Evolutionary conservation across 2,797 vertebrate genomes (phyloP), one percentile per base, ranked within the genome.

Genomic region (Xenopus petersii): DNA sequence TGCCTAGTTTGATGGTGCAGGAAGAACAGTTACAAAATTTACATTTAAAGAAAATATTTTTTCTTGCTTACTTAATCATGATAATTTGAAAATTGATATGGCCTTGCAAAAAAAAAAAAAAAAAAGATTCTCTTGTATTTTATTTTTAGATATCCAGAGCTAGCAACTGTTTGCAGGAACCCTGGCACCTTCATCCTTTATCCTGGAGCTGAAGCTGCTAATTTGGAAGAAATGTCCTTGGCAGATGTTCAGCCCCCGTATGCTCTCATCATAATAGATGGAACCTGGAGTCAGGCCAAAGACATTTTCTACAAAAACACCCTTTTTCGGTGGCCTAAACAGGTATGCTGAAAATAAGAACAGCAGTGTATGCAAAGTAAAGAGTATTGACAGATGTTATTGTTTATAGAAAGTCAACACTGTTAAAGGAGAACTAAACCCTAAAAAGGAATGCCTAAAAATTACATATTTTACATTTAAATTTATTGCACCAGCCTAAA

Each of bases 281-380:
- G 98, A 72, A 99, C 98, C 5, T 99, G 98, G 98, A 98, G 94
- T 83, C 98, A 99, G 81, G 98, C 98, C 48, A 98, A 98, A 86
- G 95, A 98, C 82, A 97, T 99, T 91, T 99, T 98, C 86, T 94
- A 96, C 77, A 94, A 95, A 86, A 99, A 99, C 87, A 84, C 90
- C 64, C 90, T 99, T 80, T 96, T 99, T 70, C 94, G 92, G 59
- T 86, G 95, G 82, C 96, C 98, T 2, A 95, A 91, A 85, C 96
- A 98, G 94, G 98, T 97, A 86, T 70, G 16, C 66, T 78, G n/a
- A 55, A 77, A 42, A 10, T 36, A 70, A 30, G 26, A 30, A 49
- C 48, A 5, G 5, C 36, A 42, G 36, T 42, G 36, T 42, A 42
- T 42, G 36, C 36, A 42, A 54, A 54, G 49, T 13, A 24, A 70